Percentiles rank a stretch among this genome's conserved stretches.
Evolutionary conservation across 2,113 vertebrate species (phyloP).

Genomic region (Muscicapa adusta): DNA sequence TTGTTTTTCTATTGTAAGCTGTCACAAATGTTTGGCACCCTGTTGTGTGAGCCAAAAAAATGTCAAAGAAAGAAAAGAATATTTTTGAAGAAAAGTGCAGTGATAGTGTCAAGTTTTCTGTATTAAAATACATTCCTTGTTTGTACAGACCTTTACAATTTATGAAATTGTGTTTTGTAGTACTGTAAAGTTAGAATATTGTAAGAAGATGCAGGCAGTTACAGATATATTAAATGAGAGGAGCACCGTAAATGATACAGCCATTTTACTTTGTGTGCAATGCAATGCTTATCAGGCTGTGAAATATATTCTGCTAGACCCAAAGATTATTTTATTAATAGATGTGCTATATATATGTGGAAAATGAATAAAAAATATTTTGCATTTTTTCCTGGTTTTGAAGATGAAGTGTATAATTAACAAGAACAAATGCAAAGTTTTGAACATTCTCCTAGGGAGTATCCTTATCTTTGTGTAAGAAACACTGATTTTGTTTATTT

Average conservation of each 20-base stretch:
- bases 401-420: background rate
- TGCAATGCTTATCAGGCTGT: background rate
- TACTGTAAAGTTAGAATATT: conserved; percentile 40
- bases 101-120: conserved; percentile 62
- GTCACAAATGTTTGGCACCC: conserved; percentile 75
- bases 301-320: background rate
- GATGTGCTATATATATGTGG: background rate
- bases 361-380: background rate
- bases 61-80: conserved; percentile 62
- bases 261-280: conserved; percentile 9
- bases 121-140: conserved; percentile 43
- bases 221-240: background rate
- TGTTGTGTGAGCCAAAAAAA: conserved; percentile 70
- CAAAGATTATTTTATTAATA: background rate
- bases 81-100: conserved; percentile 47
- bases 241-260: background rate
- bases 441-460: background rate
- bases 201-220: background rate
- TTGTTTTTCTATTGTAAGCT: conserved; percentile 79
- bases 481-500: background rate
- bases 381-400: background rate
- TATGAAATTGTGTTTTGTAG: conserved; percentile 7
- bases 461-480: background rate
- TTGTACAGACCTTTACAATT: conserved; percentile 18
- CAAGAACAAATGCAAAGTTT: background rate